Evolutionary conservation across 2,797 vertebrate species (phyloP).

Genomic region (Pangasius sanitwongsei): DNA sequence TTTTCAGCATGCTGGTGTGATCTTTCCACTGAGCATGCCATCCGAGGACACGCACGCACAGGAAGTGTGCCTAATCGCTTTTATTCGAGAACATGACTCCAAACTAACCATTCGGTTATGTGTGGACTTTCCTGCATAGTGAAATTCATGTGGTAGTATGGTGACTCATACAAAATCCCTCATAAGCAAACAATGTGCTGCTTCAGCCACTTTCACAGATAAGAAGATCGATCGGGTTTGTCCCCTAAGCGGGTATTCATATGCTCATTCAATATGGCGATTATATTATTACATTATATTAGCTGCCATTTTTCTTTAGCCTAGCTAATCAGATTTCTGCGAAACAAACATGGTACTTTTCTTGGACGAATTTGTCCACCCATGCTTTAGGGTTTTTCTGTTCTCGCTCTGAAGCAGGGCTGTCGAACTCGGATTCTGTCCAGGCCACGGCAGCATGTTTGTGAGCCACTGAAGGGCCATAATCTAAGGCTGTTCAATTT

Average conservation of each 20-base stretch:
- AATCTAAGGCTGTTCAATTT: neutral
- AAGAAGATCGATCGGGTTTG: no score
- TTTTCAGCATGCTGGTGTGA: slow-evolving; percentile 56
- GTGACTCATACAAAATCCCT: neutral
- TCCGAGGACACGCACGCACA: slow-evolving; percentile 36
- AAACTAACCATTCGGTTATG: slow-evolving; percentile 33
- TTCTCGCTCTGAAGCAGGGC: neutral
- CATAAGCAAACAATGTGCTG: neutral
- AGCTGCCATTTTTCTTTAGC: neutral
- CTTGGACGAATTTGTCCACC: neutral
- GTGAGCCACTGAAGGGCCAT: neutral
- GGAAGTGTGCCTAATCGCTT: slow-evolving; percentile 56
- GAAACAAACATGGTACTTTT: neutral
- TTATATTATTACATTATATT: no score
- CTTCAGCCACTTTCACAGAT: neutral
- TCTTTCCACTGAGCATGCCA: slow-evolving; percentile 51
- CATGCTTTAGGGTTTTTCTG: no score
- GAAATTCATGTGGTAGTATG: neutral
- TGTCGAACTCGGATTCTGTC: neutral
- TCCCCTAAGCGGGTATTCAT: neutral
- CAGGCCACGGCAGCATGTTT: neutral
- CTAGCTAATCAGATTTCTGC: neutral
- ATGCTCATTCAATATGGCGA: neutral
- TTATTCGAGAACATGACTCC: slow-evolving; percentile 46
- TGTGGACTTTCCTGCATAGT: slow-evolving; percentile 13